Base-by-base conservation (phyloP, 2,797 vertebrate genomes). In the Sebastiscus tertius region DNA sequence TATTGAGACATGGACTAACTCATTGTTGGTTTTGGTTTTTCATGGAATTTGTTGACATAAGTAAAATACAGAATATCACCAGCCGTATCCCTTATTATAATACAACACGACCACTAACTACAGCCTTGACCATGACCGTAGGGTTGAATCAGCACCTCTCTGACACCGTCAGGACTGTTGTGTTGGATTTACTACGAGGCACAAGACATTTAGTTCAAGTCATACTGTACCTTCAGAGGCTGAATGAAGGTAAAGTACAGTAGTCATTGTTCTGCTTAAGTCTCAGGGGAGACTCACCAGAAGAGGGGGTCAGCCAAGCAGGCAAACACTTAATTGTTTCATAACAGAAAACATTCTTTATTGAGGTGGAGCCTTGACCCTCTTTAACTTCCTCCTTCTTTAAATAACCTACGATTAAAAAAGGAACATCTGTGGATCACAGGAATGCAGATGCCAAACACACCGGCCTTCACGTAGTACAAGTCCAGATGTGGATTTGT, bases 301-400 rank as follows among this genome's bases (percentile, higher is more conserved):
- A 94, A 86, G 87, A 83, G 52, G 82, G 88, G 95, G 94, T 95
- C 94, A 95, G 94, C 94, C 95, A 96, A 94, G 60, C 80, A 92
- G 94, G 93, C 90, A 90, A 93, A 94, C 88, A 80, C 79, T 86
- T 93, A 88, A 95, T 96, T 95, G 94, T 95, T 95, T 91, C 78
- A 90, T 91, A 95, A 91, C 75, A 95, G 90, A 95, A 95, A 95
- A 94, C 94, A 94, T 93, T 91, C 90, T 94, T 93, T 93, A 93
- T 88, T 91, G 80, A 93, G 94, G 94, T 81, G 93, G 93, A 90
- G 94, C 77, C 87, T 83, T 82, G 80, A 88, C 88, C 89, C 85
- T 69, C 72, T 93, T 93, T 92, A 76, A 90, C 92, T 94, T 95
- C 95, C 95, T 94, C 79, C 59, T 87, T 89, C 93, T 93, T 94